Evolutionary conservation across 2,888 invertebrate species (phyloP), one percentile per base, ranked within the genome.

Genomic region (Prenolepis imparis): DNA sequence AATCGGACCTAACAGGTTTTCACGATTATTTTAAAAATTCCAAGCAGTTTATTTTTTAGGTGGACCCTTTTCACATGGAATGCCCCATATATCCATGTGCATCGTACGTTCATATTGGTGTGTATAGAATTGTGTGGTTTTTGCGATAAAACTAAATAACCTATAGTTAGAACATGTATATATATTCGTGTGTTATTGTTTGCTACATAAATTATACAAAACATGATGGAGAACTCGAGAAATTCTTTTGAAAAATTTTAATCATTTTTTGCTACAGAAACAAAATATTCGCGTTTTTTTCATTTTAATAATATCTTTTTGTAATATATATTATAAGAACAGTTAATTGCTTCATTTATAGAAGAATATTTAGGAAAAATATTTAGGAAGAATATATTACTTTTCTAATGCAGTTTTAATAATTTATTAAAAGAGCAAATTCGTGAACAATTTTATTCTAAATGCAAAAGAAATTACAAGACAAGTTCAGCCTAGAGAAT

Each of bases 131-230:
- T 39, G 24, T 57, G 36, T 39, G 32, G 4, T 67, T 55, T 28
- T 11, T n/a, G n/a, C 4, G 24, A 3, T 68, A 55, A 67, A 77
- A 41, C 5, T 41, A 39, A 21, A 36, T 32, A 74, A 3, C n/a
- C n/a, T n/a, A n/a, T 52, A 75, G 5, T 8, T 15, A 24, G 24
- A 66, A 15, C 8, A 66, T 64, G 39, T 21, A 18, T 21, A 36
- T 74, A 64, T 32, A 64, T 24, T 59, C 32, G 55, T 15, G 15
- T 24, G 12, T 67, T 63, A 8, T 48, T 52, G n/a, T 57, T 75
- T 41, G 21, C 57, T 70, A 59, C 18, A 41, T 21, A 12, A 78
- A 78, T 59, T 68, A 21, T 44, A 55, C 39, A 11, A 36, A 18
- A 36, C 44, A 44, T 41, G 12, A 12, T 41, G 21, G 3, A 11